Evolutionary conservation across 2,888 invertebrate genomes (phyloP).

Genomic region (Cinara cedri): DNA sequence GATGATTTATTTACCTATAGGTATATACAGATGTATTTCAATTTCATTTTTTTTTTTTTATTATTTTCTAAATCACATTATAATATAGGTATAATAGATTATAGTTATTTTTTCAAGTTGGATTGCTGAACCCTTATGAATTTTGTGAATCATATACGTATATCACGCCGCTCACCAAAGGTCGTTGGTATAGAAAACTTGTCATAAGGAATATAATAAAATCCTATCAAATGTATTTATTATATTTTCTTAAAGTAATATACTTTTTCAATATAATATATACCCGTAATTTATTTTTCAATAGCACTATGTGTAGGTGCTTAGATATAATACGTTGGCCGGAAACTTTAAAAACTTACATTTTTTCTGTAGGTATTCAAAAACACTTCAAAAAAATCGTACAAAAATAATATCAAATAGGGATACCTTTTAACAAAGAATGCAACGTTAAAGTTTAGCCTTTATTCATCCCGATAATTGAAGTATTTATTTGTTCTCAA

Average conservation of each 20-base stretch:
- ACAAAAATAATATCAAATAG: too few relatives aligned
- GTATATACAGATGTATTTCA: background rate
- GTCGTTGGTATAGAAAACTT: conserved; percentile 18
- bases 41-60: background rate
- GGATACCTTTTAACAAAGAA: too few relatives aligned
- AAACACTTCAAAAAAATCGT: too few relatives aligned
- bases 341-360: too few relatives aligned
- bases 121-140: background rate
- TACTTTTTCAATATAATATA: background rate
- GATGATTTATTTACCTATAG: conserved; percentile 27
- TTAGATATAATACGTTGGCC: too few relatives aligned
- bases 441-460: too few relatives aligned
- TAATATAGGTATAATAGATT: background rate
- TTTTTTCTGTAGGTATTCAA: too few relatives aligned
- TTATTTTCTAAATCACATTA: background rate
- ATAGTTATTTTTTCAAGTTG: conserved; percentile 4
- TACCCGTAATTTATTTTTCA: too few relatives aligned
- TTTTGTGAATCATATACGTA: background rate
- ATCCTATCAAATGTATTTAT: background rate
- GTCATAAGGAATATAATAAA: background rate
- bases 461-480: too few relatives aligned
- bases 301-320: too few relatives aligned
- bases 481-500: too few relatives aligned
- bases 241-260: background rate
- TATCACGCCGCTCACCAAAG: background rate